Evolutionary conservation across 2,888 invertebrate species (phyloP).

Genomic region (Cephalotes varians): DNA sequence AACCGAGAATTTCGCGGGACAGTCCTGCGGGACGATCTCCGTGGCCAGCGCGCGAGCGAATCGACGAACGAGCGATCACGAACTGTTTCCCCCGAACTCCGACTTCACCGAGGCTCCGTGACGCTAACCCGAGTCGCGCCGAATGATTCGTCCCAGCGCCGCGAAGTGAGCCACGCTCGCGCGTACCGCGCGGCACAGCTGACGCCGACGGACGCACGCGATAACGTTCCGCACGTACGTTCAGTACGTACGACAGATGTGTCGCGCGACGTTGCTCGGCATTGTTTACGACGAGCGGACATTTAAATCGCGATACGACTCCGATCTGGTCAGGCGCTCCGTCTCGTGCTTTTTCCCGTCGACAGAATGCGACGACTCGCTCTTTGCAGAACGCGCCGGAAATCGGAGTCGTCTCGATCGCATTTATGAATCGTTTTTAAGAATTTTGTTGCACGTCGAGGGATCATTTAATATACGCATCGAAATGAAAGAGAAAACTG

Average conservation of each 20-base stretch:
- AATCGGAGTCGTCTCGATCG: neutral
- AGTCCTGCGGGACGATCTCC: neutral
- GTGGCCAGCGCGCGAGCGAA: too few relatives aligned
- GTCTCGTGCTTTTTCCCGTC: too few relatives aligned
- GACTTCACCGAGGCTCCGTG: too few relatives aligned
- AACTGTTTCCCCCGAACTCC: too few relatives aligned
- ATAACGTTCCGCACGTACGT: neutral
- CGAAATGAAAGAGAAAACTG: neutral
- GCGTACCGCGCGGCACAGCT: slow-evolving; percentile 58
- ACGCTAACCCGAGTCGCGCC: too few relatives aligned
- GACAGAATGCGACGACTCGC: too few relatives aligned
- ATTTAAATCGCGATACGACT: too few relatives aligned
- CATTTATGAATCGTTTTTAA: neutral
- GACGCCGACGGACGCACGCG: slow-evolving; percentile 64
- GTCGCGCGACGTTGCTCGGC: neutral
- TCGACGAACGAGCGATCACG: slow-evolving; percentile 22
- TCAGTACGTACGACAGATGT: neutral
- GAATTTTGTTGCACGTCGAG: neutral
- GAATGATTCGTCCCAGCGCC: slow-evolving; percentile 41
- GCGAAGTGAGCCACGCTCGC: slow-evolving; percentile 58
- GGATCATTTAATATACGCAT: neutral
- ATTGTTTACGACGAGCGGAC: slow-evolving; percentile 8
- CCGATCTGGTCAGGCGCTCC: too few relatives aligned
- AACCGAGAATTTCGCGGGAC: slow-evolving; percentile 64
- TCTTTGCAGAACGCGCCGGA: too few relatives aligned